A percentile compares a stretch with the other conserved stretches of the same genome.
Evolutionary conservation across 2,888 invertebrate genomes (phyloP).

Genomic region (Cheiracanthium punctorium): DNA sequence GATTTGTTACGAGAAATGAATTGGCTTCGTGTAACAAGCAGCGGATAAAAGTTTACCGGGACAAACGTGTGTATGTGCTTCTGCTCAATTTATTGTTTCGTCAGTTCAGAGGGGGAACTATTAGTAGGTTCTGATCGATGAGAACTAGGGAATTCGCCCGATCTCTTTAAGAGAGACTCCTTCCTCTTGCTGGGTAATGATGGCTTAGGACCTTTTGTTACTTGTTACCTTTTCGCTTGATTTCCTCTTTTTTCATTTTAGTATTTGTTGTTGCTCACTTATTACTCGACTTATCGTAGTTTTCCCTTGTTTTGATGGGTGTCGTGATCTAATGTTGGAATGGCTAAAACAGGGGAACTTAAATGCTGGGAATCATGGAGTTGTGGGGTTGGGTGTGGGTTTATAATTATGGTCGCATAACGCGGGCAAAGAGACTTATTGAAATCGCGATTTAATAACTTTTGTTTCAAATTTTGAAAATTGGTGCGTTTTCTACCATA

Average conservation of each 20-base stretch:
- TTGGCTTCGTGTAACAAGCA: constrained; percentile 55
- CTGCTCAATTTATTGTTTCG: constrained; percentile 67
- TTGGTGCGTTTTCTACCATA: too few species aligned
- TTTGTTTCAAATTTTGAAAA: too few species aligned
- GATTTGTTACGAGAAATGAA: constrained; percentile 69
- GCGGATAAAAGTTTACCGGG: constrained; percentile 25
- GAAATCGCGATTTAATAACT: too few species aligned
- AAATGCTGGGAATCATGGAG: background rate
- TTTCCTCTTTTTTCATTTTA: constrained; percentile 1
- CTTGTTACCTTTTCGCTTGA: constrained; percentile 30
- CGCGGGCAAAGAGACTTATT: too few species aligned
- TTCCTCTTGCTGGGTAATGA: constrained; percentile 43
- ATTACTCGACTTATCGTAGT: background rate
- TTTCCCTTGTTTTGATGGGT: background rate
- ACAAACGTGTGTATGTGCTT: background rate
- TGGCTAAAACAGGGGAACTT: too few species aligned
- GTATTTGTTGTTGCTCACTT: constrained; percentile 8
- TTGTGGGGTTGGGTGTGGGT: too few species aligned
- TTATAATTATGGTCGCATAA: too few species aligned
- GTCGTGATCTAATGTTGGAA: constrained; percentile 6
- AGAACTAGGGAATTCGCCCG: constrained; percentile 34
- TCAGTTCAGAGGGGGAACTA: constrained; percentile 57
- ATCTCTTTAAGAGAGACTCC: constrained; percentile 55
- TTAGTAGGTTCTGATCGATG: constrained; percentile 61
- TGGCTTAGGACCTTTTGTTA: constrained; percentile 39